Percentiles rank a stretch among this genome's conserved stretches.
phyloP scores from a whole-genome alignment of 2,797 vertebrate species.

The Taenioides sp. region DNA sequence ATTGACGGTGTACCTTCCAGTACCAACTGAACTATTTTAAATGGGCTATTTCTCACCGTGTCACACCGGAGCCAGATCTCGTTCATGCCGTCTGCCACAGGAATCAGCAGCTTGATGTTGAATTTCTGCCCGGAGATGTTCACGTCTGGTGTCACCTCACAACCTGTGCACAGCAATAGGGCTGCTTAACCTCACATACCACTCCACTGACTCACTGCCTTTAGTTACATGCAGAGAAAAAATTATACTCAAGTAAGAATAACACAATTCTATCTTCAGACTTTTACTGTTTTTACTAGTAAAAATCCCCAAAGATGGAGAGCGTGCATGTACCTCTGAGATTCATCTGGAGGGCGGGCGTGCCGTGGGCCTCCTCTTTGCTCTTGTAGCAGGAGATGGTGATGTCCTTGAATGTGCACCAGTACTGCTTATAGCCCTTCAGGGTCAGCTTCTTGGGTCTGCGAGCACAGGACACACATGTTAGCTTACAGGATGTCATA shows the following conservation, averaged over 20 bases:
- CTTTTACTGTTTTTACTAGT: too few species aligned
- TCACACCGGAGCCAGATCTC: conserved; percentile 99
- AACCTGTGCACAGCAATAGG: conserved; percentile 77
- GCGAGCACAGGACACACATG: conserved; percentile 29
- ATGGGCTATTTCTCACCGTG: conserved; percentile 75
- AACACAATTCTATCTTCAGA: too few species aligned
- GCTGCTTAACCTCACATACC: conserved; percentile 6
- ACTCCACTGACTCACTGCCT: not conserved
- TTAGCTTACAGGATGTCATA: not conserved
- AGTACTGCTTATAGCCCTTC: conserved; percentile 98
- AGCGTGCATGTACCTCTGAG: conserved; percentile 83
- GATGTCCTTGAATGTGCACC: conserved; percentile 99
- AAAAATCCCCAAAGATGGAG: not conserved
- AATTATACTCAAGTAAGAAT: too few species aligned
- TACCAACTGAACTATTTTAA: not conserved
- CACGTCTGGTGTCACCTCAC: conserved; percentile 98
- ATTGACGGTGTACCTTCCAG: not conserved
- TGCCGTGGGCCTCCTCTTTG: conserved; percentile 93
- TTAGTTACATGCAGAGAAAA: too few species aligned
- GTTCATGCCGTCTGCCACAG: conserved; percentile 98
- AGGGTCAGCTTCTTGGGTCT: conserved; percentile 99
- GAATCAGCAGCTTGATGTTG: conserved; percentile 98
- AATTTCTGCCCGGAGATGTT: conserved; percentile 99
- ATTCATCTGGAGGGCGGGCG: conserved; percentile 95
- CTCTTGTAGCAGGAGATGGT: conserved; percentile 99